A percentile compares a stretch with the other conserved stretches of the same genome.
Evolutionary conservation across 2,113 vertebrate genomes (phyloP).

Genomic region (Cyrtonyx montezumae): DNA sequence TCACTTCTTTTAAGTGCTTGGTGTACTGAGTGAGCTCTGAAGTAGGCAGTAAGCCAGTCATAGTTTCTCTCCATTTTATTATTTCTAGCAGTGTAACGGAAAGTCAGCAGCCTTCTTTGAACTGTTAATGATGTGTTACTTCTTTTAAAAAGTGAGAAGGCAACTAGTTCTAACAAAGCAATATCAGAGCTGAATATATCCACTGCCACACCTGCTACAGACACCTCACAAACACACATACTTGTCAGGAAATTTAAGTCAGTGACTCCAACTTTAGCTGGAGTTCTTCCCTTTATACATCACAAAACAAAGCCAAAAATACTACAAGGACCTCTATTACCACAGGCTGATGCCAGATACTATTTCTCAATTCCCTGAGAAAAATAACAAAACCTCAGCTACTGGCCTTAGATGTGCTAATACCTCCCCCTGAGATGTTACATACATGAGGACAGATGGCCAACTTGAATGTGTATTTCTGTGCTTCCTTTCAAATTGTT

Average conservation of each 20-base stretch:
- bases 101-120: not conserved
- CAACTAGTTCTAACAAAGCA: not conserved
- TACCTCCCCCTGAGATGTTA: not conserved
- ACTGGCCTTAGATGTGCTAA: not conserved
- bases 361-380: not conserved
- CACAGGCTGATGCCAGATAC: not conserved
- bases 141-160: not conserved
- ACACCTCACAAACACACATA: not conserved
- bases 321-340: not conserved
- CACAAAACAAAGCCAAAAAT: not conserved
- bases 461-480: not conserved
- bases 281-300: not conserved
- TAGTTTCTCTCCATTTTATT: not conserved
- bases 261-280: not conserved
- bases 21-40: not conserved
- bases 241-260: not conserved
- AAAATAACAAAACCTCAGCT: slow-evolving; percentile 3
- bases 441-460: slow-evolving; percentile 38
- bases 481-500: slow-evolving; percentile 23
- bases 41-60: not conserved
- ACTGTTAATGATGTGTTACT: not conserved
- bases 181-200: not conserved
- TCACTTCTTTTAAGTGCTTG: not conserved
- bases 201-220: rapidly evolving
- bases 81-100: not conserved